A percentile compares a stretch with the other conserved stretches of the same genome.
These are phyloP conservation scores for Lycodopsis pacificus DNA, from an alignment of 2,797 vertebrate genomes.

Conservation along the genomic window DNA sequence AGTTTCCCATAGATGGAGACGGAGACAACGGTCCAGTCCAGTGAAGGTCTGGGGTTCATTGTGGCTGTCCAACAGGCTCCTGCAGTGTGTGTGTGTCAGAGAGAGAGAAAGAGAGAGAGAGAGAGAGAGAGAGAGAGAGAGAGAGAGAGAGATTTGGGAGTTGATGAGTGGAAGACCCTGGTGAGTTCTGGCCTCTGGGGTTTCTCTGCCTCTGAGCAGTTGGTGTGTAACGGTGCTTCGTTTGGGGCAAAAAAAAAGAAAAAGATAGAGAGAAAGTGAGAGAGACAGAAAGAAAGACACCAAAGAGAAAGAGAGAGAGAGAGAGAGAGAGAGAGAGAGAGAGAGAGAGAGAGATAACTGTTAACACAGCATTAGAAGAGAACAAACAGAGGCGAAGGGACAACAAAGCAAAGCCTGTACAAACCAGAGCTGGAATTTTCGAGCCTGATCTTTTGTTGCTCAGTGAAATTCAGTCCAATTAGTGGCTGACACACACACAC, in stretches of 20 bases:
- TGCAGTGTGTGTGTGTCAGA: slow-evolving; percentile 27
- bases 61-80: slow-evolving; percentile 31
- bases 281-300: slow-evolving; percentile 37
- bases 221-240: slow-evolving; percentile 49
- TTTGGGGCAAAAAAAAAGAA: slow-evolving; percentile 60
- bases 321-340: slow-evolving; percentile 16
- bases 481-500: slow-evolving; percentile 68
- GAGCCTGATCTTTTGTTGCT: slow-evolving; percentile 80
- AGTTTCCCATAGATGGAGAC: slow-evolving; percentile 37
- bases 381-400: slow-evolving; percentile 75
- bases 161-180: slow-evolving; percentile 40
- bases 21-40: slow-evolving; percentile 34
- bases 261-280: slow-evolving; percentile 21
- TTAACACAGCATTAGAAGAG: slow-evolving; percentile 85
- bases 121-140: background rate
- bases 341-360: slow-evolving; percentile 73
- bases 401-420: slow-evolving; percentile 84
- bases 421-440: slow-evolving; percentile 84
- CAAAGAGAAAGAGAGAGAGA: slow-evolving; percentile 25
- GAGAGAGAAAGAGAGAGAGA: too few relatives aligned
- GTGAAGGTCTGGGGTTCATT: slow-evolving; percentile 56
- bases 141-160: slow-evolving; percentile 23
- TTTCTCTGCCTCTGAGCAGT: slow-evolving; percentile 40
- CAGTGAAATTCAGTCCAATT: slow-evolving; percentile 82
- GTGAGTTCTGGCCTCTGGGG: slow-evolving; percentile 42